These are phyloP conservation scores for Malurus leucopterus DNA, from an alignment of 2,797 vertebrate genomes.

Conservation along the genomic window DNA sequence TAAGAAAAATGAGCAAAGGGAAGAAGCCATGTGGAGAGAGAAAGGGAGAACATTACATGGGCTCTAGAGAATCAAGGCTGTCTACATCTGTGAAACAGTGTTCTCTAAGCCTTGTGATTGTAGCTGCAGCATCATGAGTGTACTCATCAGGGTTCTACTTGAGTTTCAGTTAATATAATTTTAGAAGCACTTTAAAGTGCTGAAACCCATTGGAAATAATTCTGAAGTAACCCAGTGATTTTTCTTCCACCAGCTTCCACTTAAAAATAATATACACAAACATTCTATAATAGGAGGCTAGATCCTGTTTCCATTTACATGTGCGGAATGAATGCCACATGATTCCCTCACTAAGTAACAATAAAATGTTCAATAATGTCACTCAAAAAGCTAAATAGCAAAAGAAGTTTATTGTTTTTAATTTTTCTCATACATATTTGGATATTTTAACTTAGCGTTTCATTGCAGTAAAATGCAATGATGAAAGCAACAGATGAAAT, in stretches of 20 bases:
- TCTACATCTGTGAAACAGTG: not conserved
- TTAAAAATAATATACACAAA: not conserved
- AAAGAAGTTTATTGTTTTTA: not conserved
- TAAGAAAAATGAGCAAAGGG: not conserved
- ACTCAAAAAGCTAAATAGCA: not conserved
- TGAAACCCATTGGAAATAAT: slow-evolving; percentile 26
- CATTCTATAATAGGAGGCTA: not conserved
- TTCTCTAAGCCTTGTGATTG: not conserved
- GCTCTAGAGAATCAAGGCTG: not conserved
- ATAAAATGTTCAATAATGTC: not conserved
- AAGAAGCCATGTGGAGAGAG: not conserved
- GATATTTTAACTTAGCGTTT: not conserved
- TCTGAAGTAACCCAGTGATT: slow-evolving; percentile 5
- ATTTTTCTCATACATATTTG: not conserved
- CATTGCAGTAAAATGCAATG: not conserved
- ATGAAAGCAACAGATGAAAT: slow-evolving; percentile 29
- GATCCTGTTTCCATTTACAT: not conserved
- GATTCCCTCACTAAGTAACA: not conserved
- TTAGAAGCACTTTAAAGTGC: slow-evolving; percentile 34
- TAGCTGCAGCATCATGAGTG: not conserved
- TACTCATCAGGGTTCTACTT: slow-evolving; percentile 22
- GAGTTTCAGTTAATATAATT: slow-evolving; percentile 38
- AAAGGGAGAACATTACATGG: not conserved
- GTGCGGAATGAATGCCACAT: not conserved
- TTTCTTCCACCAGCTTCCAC: slow-evolving; percentile 22